A percentile compares a stretch with the other conserved stretches of the same genome.
These are phyloP conservation scores for Ophthalmolycus amberensis DNA, from an alignment of 2,113 vertebrate genomes.

Conservation along the genomic window DNA sequence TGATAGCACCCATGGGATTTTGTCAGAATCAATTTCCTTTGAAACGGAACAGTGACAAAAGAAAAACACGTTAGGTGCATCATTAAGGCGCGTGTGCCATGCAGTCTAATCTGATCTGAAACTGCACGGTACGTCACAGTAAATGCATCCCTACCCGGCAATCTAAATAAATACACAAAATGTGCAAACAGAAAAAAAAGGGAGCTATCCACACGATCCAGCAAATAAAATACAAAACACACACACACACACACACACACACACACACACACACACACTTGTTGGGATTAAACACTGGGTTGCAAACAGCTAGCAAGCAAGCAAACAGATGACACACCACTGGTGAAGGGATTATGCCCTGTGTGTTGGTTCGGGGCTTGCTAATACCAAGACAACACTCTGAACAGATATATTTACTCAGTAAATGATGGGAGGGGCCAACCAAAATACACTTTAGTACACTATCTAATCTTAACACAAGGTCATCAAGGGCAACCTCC, in stretches of 20 bases:
- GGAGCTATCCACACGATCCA: background rate
- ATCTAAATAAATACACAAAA: slow-evolving; percentile 39
- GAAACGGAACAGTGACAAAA: slow-evolving; percentile 72
- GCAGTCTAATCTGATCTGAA: slow-evolving; percentile 62
- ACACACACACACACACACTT: slow-evolving; percentile 21
- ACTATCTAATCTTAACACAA: slow-evolving; percentile 62
- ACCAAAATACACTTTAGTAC: slow-evolving; percentile 58
- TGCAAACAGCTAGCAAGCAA: slow-evolving; percentile 36
- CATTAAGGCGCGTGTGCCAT: slow-evolving; percentile 47
- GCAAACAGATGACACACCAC: slow-evolving; percentile 43
- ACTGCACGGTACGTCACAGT: slow-evolving; percentile 26
- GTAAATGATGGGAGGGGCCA: slow-evolving; percentile 19
- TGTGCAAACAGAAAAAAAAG: slow-evolving; percentile 22
- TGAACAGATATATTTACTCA: slow-evolving; percentile 58
- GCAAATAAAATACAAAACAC: slow-evolving; percentile 20
- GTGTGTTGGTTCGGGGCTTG: slow-evolving; percentile 31
- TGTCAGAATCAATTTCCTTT: slow-evolving; percentile 69
- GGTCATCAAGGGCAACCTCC: slow-evolving; percentile 62
- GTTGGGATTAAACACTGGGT: slow-evolving; percentile 42
- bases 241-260: background rate
- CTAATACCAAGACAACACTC: slow-evolving; percentile 50
- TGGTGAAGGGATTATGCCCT: slow-evolving; percentile 47
- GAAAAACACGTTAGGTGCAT: slow-evolving; percentile 63
- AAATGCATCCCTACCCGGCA: slow-evolving; percentile 40
- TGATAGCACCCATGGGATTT: slow-evolving; percentile 73